These are phyloP conservation scores for Prosopocoilus inquinatus DNA, from an alignment of 2,888 invertebrate species.

Conservation along the genomic window DNA sequence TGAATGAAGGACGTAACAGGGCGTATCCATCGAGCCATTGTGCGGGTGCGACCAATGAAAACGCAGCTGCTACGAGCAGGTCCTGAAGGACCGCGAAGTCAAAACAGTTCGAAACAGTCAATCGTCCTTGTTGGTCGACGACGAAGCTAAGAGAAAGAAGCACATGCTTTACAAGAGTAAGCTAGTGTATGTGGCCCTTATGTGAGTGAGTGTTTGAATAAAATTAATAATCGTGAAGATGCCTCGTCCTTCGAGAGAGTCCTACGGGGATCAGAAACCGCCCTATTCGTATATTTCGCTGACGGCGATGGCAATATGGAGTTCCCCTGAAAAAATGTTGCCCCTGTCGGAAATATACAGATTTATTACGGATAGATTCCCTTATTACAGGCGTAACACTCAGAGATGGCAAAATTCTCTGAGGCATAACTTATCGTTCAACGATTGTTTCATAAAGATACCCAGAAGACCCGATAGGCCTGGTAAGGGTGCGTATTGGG, in stretches of 20 bases:
- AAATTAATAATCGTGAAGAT: slow-evolving; percentile 51
- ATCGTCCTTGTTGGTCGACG: slow-evolving; percentile 14
- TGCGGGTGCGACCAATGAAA: slow-evolving; percentile 28
- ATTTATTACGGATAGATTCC: slow-evolving; percentile 86
- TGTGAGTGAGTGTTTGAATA: not conserved
- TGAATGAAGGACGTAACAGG: slow-evolving; percentile 22
- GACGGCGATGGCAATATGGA: slow-evolving; percentile 98
- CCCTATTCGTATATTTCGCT: slow-evolving; percentile 97
- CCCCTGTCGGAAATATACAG: slow-evolving; percentile 82
- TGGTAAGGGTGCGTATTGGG: slow-evolving; percentile 78
- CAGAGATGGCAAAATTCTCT: slow-evolving; percentile 69
- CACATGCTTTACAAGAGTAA: slow-evolving; percentile 8
- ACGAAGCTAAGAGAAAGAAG: not conserved
- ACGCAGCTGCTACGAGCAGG: slow-evolving; percentile 7
- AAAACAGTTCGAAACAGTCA: slow-evolving; percentile 15
- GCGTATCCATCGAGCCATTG: slow-evolving; percentile 30
- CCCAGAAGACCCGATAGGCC: slow-evolving; percentile 68
- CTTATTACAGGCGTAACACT: slow-evolving; percentile 78
- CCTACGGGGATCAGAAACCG: slow-evolving; percentile 96
- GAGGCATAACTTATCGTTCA: slow-evolving; percentile 71
- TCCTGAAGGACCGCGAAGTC: slow-evolving; percentile 8
- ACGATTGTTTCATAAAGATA: slow-evolving; percentile 79
- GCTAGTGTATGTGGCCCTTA: not conserved
- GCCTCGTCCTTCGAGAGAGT: slow-evolving; percentile 93
- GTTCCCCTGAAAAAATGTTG: slow-evolving; percentile 92